Evolutionary conservation across 1,140 invertebrate genomes (phyloP).

Genomic region (Leptestheria dahalacensis): DNA sequence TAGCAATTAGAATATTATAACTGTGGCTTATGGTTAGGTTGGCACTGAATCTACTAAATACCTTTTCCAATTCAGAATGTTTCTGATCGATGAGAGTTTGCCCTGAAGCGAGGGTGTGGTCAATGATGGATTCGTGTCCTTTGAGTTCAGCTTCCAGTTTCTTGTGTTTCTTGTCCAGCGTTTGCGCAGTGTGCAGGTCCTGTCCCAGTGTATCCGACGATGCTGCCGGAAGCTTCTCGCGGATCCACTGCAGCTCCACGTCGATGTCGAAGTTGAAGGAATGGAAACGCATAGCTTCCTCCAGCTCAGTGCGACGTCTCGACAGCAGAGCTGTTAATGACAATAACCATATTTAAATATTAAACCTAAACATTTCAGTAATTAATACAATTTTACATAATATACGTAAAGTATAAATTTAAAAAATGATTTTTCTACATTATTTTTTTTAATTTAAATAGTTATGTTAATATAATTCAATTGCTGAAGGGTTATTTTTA

Average conservation of each 20-base stretch:
- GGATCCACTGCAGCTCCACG: slow-evolving; percentile 88
- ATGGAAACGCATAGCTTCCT: slow-evolving; percentile 74
- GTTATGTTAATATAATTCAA: no score
- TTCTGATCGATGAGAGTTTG: slow-evolving; percentile 47
- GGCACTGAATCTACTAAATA: slow-evolving; percentile 28
- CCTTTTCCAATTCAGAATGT: slow-evolving; percentile 59
- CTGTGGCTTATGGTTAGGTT: no score
- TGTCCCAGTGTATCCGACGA: slow-evolving; percentile 55
- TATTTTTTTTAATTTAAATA: no score
- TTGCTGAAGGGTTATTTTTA: no score
- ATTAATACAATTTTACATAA: no score
- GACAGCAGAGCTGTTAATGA: slow-evolving; percentile 31
- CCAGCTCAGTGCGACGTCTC: slow-evolving; percentile 55
- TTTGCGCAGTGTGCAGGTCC: slow-evolving; percentile 81
- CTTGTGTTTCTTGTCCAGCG: slow-evolving; percentile 81
- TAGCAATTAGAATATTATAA: not conserved
- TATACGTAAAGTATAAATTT: no score
- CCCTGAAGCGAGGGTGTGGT: slow-evolving; percentile 58
- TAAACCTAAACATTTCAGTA: not conserved
- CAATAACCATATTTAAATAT: slow-evolving; percentile 2
- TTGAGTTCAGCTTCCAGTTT: slow-evolving; percentile 73
- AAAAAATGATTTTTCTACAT: no score
- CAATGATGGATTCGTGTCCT: slow-evolving; percentile 66
- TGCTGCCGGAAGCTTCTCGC: slow-evolving; percentile 68
- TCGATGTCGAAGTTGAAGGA: slow-evolving; percentile 90